phyloP scores from a whole-genome alignment of 2,888 invertebrate species.

The Coleophora deauratella region DNA sequence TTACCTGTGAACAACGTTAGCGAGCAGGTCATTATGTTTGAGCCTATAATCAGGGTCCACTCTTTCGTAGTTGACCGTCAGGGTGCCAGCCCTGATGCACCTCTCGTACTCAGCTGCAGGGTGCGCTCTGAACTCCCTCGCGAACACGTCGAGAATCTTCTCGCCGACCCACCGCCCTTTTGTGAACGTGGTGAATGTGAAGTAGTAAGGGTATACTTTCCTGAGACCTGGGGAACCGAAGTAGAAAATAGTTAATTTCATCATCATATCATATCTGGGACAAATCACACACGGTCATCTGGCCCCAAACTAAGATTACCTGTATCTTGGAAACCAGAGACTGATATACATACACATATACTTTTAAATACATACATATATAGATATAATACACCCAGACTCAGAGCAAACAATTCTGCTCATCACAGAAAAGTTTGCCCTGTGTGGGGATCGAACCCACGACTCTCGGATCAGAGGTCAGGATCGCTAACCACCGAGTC shows the following conservation, averaged over 20 bases:
- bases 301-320: too few relatives aligned
- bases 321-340: too few relatives aligned
- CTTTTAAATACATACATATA: too few relatives aligned
- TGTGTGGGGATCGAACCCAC: too few relatives aligned
- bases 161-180: constrained; percentile 98
- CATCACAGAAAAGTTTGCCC: too few relatives aligned
- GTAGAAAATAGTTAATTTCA: constrained; percentile 13
- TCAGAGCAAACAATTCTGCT: too few relatives aligned
- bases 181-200: constrained; percentile 96
- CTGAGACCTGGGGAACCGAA: constrained; percentile 87
- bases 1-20: constrained; percentile 96
- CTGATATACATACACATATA: too few relatives aligned
- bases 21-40: constrained; percentile 93
- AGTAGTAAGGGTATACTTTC: constrained; percentile 98
- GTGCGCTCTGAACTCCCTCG: constrained; percentile 94
- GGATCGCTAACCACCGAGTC: too few relatives aligned
- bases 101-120: constrained; percentile 94
- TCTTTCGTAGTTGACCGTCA: constrained; percentile 94
- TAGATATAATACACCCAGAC: too few relatives aligned
- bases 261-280: background rate
- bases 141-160: constrained; percentile 93
- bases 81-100: constrained; percentile 91
- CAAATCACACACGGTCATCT: too few relatives aligned
- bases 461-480: too few relatives aligned
- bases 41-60: constrained; percentile 93